Percentiles rank a stretch among this genome's conserved stretches.
Conservation (phyloP, 2,113 vertebrate species). For the Scolopax mira region DNA sequence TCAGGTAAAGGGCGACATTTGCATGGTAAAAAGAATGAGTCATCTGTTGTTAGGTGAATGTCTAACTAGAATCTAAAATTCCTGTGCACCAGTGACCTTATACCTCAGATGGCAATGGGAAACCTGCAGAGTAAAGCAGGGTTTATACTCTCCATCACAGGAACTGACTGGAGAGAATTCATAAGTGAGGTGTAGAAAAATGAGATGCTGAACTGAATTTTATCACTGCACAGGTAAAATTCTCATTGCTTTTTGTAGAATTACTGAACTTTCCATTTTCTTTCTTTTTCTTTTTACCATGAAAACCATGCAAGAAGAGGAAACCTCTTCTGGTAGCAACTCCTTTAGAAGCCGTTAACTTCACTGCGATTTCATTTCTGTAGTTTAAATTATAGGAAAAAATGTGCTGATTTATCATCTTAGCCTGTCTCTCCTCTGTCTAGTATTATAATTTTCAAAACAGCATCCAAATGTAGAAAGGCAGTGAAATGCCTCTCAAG, state of each 20-base stretch:
- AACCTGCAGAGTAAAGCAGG: slow-evolving; percentile 41
- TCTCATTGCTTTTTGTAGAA: background rate
- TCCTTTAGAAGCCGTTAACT: background rate
- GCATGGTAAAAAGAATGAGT: slow-evolving; percentile 72
- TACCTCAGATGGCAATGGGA: slow-evolving; percentile 34
- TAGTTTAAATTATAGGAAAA: background rate
- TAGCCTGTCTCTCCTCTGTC: background rate
- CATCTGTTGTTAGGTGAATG: slow-evolving; percentile 62
- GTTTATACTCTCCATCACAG: slow-evolving; percentile 15
- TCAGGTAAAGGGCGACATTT: slow-evolving; percentile 73
- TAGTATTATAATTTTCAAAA: background rate
- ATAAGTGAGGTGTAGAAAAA: slow-evolving; percentile 31
- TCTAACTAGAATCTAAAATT: slow-evolving; percentile 68
- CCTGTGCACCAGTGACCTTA: slow-evolving; percentile 23
- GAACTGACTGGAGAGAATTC: background rate
- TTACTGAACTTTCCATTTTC: background rate
- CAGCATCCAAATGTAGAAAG: background rate
- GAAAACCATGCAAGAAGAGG: background rate
- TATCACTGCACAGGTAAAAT: background rate
- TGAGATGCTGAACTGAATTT: slow-evolving; percentile 51
- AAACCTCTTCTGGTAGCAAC: background rate
- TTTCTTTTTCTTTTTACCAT: background rate
- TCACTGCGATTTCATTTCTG: background rate
- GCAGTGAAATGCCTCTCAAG: background rate
- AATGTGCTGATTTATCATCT: background rate